A percentile compares a stretch with the other conserved stretches of the same genome.
These are phyloP conservation scores for Cottoperca gobio DNA, from an alignment of 2,797 vertebrate species.

Conservation along the genomic window DNA sequence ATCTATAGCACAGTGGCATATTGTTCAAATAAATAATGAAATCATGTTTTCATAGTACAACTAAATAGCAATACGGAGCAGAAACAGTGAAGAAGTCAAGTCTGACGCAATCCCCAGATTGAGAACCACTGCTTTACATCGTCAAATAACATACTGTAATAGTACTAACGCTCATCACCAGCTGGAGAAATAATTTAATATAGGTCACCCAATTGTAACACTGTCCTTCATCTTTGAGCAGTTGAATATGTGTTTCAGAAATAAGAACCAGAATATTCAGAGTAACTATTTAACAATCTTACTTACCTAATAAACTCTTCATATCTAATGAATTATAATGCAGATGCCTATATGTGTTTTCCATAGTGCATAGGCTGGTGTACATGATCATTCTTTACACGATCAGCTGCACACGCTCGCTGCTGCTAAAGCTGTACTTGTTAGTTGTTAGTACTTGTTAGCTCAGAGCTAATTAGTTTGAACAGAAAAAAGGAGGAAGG, in stretches of 20 bases:
- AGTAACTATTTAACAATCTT: neutral
- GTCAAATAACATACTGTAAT: neutral
- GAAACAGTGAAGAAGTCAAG: neutral
- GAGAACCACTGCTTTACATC: no score
- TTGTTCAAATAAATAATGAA: neutral
- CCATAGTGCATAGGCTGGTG: neutral
- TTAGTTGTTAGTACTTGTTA: no score
- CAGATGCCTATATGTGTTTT: neutral
- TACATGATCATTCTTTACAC: neutral
- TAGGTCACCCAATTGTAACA: neutral
- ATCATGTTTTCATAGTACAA: neutral
- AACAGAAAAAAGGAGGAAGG: constrained; percentile 22
- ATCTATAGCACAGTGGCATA: neutral
- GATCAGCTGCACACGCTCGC: neutral
- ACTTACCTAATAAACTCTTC: neutral
- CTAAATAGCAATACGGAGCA: neutral
- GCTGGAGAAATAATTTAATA: neutral
- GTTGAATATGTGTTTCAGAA: neutral
- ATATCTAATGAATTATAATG: neutral
- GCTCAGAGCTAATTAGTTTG: constrained; percentile 37
- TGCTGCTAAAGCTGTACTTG: neutral
- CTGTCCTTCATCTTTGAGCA: constrained; percentile 4
- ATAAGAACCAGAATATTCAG: neutral
- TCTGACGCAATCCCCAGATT: no score
- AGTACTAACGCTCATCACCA: neutral